A percentile compares a stretch with the other conserved stretches of the same genome.
phyloP scores from a whole-genome alignment of 2,113 vertebrate genomes.

The Cyanoramphus novaezelandiae region DNA sequence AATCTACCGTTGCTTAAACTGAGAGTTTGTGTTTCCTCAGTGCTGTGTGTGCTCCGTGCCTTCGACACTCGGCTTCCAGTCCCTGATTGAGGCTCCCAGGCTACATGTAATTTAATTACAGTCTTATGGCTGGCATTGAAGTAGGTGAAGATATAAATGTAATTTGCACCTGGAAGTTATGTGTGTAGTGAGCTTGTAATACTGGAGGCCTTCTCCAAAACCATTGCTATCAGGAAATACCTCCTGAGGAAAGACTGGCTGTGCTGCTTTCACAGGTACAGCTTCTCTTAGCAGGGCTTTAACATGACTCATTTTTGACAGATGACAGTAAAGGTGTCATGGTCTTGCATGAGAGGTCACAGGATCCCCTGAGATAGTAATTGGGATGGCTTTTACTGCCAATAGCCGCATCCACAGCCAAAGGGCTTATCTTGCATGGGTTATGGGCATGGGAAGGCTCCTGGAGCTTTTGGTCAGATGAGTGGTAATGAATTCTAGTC shows the following conservation, averaged over 20 bases:
- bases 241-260: background rate
- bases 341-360: background rate
- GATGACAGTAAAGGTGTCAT: background rate
- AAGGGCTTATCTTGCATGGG: background rate
- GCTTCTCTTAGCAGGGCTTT: background rate
- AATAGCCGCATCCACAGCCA: rapidly evolving
- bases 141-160: background rate
- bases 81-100: background rate
- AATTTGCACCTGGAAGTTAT: background rate
- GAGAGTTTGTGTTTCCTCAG: background rate
- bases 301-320: background rate
- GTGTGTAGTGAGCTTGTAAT: background rate
- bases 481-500: background rate
- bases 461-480: background rate
- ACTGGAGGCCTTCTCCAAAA: background rate
- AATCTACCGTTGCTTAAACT: background rate
- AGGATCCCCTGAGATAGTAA: background rate
- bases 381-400: background rate
- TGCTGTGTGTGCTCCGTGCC: rapidly evolving
- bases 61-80: rapidly evolving
- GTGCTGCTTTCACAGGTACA: background rate
- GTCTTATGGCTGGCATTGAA: background rate
- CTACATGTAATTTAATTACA: background rate
- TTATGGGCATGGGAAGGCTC: background rate
- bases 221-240: background rate